A percentile compares a stretch with the other conserved stretches of the same genome.
Evolutionary conservation across 2,797 vertebrate species (phyloP).

Genomic region (Tachyglossus aculeatus): DNA sequence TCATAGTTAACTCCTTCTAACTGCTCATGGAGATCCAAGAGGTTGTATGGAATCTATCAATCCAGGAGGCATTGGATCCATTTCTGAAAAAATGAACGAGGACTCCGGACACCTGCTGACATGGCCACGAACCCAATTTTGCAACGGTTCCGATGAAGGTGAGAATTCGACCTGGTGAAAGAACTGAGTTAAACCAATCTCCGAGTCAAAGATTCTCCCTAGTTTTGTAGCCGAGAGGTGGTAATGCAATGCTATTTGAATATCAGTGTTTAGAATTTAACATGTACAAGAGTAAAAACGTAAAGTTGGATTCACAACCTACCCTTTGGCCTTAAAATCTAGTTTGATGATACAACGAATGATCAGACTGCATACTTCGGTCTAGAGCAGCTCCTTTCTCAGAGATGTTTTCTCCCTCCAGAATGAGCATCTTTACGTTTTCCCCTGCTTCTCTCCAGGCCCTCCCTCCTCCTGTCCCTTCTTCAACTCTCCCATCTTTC

Average conservation of each 20-base stretch:
- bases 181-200: not conserved
- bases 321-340: no score
- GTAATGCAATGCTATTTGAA: not conserved
- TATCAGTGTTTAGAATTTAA: no score
- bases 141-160: slow-evolving; percentile 28
- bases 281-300: no score
- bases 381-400: no score
- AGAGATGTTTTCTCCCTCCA: no score
- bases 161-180: not conserved
- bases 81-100: slow-evolving; percentile 49
- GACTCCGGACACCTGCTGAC: slow-evolving; percentile 34
- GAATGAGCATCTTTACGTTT: no score
- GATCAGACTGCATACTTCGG: no score
- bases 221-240: not conserved
- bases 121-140: slow-evolving; percentile 39
- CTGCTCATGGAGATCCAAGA: not conserved
- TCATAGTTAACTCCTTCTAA: slow-evolving; percentile 21
- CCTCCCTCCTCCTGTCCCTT: no score
- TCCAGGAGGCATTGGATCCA: slow-evolving; percentile 52
- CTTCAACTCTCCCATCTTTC: no score
- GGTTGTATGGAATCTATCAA: slow-evolving; percentile 36
- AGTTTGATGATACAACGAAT: no score
- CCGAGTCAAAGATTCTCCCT: not conserved
- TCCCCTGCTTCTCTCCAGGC: no score
- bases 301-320: no score